Evolutionary conservation across 2,113 vertebrate species (phyloP).

Genomic region (Vanacampus margaritifer): DNA sequence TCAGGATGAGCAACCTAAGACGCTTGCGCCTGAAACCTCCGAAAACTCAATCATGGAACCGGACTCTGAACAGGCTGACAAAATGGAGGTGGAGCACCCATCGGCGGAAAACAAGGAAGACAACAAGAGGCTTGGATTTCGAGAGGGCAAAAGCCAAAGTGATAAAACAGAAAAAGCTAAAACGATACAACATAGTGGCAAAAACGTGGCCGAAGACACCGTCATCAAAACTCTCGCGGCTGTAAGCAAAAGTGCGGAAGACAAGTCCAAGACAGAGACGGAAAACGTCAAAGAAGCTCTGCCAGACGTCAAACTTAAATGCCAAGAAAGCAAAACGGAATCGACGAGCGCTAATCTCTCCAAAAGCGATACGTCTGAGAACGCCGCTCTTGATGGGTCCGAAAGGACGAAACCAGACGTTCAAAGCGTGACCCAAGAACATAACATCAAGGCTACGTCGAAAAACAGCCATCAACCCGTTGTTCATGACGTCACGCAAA

Average conservation of each 20-base stretch:
- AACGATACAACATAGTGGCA: not conserved
- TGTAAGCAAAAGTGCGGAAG: not conserved
- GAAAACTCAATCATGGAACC: not conserved
- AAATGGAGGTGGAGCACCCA: not conserved
- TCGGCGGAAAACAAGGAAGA: not conserved
- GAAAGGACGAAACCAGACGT: not conserved
- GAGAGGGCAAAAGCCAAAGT: constrained; percentile 5
- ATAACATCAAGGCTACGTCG: not conserved
- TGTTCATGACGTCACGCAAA: not conserved
- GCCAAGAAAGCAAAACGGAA: constrained; percentile 8
- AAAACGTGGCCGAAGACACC: not conserved
- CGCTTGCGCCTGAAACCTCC: not conserved
- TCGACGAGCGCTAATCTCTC: not conserved
- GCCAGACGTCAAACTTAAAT: not conserved
- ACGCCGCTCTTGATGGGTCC: not conserved
- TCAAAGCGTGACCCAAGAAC: not conserved
- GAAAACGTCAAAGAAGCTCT: not conserved
- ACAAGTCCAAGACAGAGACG: not conserved
- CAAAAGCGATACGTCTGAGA: not conserved
- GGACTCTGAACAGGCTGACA: not conserved
- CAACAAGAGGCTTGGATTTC: not conserved
- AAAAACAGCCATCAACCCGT: not conserved
- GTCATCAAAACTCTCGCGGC: not conserved
- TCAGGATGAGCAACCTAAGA: not conserved
- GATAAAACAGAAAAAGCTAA: not conserved